Evolutionary conservation across 2,888 invertebrate genomes (phyloP).

Genomic region (Meloe dianella): DNA sequence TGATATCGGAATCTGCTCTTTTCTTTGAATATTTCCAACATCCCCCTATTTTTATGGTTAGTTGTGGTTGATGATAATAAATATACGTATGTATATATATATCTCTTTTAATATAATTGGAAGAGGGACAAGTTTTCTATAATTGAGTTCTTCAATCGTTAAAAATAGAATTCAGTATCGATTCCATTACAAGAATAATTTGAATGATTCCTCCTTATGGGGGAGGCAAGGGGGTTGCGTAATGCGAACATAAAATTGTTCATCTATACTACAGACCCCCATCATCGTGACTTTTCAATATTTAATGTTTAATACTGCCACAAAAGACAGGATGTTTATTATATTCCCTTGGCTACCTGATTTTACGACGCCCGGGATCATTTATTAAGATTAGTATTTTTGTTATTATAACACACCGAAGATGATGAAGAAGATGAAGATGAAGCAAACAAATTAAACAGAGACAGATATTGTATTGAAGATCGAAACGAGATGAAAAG

Average conservation of each 20-base stretch:
- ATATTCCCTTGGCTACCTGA: conserved; percentile 40
- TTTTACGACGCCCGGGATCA: conserved; percentile 38
- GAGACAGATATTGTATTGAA: neutral
- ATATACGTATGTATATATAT: neutral
- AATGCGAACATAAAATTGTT: neutral
- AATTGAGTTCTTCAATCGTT: neutral
- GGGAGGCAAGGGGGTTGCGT: neutral
- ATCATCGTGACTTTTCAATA: conserved; percentile 38
- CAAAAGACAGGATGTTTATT: conserved; percentile 43
- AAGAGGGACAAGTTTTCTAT: neutral
- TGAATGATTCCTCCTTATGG: neutral
- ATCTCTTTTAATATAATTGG: neutral
- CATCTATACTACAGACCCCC: conserved; percentile 9
- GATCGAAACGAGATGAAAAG: neutral
- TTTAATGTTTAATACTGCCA: conserved; percentile 35
- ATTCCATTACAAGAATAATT: neutral
- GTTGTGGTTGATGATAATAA: too few species aligned
- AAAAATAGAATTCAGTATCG: neutral
- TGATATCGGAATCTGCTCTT: conserved; percentile 1
- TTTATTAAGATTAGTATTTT: conserved; percentile 43
- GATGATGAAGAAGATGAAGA: neutral
- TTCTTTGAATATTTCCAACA: neutral
- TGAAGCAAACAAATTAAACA: neutral
- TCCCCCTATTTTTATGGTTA: neutral
- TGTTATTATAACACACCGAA: conserved; percentile 33